Evolutionary conservation across 2,113 vertebrate species (phyloP), one percentile per base, ranked within the genome.

Genomic region (Campylorhamphus procurvoides): DNA sequence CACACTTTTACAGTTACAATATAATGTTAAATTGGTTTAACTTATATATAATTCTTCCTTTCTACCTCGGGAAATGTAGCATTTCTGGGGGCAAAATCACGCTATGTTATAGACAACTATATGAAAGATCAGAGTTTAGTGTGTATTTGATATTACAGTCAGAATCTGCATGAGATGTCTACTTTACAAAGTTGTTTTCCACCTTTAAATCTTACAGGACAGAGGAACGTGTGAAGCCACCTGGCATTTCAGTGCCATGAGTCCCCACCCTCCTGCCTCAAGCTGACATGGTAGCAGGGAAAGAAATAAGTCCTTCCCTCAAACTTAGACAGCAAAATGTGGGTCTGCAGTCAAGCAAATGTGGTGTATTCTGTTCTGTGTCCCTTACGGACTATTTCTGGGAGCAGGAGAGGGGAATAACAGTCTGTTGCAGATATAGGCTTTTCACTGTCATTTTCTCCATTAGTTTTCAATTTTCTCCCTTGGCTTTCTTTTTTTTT

Each of bases 271-370:
- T 77, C 14, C 10, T 31, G 14, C 2, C 10, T 62, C 60, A 39
- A 27, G 39, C 25, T 62, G 31, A 28, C 31, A 62, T 0, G 0
- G 19, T 14, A 72, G 11, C 14, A 18, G 12, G 5, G 11, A 44
- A 59, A 55, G 27, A 42, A 91, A 8, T 7, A 27, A 66, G 20
- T 28, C 44, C 24, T 44, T 60, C 40, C 46, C n/a, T 66, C 6
- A 16, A 58, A 4, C 56, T 35, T 23, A 24, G 4, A 55, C 9
- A 49, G 20, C 24, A 39, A 42, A 72, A n/a, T 14, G 4, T 31
- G 7, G 4, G 1, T 10, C 20, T 18, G 18, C 6, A 49, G 29
- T 5, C 22, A 62, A 49, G 11, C 4, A 79, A 74, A 44, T 16
- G 3, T 27, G 22, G 3, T 42, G 25, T 33, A n/a, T 27, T 40